These are phyloP conservation scores for Cecidostiba fungosa DNA, from an alignment of 2,888 invertebrate genomes.

Conservation along the genomic window DNA sequence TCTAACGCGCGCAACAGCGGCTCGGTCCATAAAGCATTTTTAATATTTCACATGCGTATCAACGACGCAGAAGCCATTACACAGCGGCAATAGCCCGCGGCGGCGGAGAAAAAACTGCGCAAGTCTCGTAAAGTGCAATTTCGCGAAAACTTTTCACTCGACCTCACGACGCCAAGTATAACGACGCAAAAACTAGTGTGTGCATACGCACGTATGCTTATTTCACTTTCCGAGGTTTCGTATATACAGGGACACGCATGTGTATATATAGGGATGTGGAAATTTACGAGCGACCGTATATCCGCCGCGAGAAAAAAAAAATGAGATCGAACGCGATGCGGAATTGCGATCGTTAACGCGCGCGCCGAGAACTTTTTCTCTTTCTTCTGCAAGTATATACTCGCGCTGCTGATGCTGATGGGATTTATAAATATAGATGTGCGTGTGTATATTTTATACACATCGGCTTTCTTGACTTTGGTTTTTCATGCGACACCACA, in stretches of 20 bases:
- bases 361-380: neutral
- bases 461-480: too few relatives aligned
- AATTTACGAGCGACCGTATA: slow-evolving; percentile 2
- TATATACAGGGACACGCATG: neutral
- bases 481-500: too few relatives aligned
- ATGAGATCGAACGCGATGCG: neutral
- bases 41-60: neutral
- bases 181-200: neutral
- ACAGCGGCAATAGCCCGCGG: neutral
- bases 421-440: too few relatives aligned
- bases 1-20: neutral
- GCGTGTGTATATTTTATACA: too few relatives aligned
- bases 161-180: neutral
- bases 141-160: slow-evolving; percentile 38
- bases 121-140: neutral
- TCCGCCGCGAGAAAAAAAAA: neutral
- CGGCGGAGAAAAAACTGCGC: neutral
- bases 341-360: neutral
- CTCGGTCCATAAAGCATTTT: neutral
- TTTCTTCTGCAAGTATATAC: too few relatives aligned
- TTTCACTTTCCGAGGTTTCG: neutral
- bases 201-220: neutral
- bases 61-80: slow-evolving; percentile 4
- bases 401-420: too few relatives aligned
- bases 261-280: neutral